phyloP scores from a whole-genome alignment of 2,888 invertebrate species.

The Dicycla oo region DNA sequence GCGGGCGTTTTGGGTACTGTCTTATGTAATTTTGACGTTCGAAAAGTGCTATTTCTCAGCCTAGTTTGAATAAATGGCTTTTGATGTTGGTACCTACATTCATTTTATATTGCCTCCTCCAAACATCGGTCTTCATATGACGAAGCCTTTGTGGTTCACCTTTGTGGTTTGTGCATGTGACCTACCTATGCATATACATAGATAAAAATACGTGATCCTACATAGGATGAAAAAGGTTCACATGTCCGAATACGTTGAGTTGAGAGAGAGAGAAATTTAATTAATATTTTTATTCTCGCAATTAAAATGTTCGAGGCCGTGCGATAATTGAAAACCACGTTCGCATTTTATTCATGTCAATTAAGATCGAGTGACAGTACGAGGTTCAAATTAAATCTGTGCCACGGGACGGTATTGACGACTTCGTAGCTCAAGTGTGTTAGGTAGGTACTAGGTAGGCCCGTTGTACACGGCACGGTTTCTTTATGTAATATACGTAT shows the following conservation, averaged over 20 bases:
- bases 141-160: constrained; percentile 24
- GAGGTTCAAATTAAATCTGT: constrained; percentile 42
- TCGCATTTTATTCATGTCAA: constrained; percentile 50
- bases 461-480: not conserved
- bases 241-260: constrained; percentile 30
- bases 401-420: not conserved
- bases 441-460: not conserved
- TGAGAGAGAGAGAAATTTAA: too few relatives aligned
- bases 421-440: too few relatives aligned
- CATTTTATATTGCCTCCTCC: not conserved
- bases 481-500: too few relatives aligned
- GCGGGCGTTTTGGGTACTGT: too few relatives aligned
- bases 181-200: not conserved
- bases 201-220: not conserved
- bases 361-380: constrained; percentile 47
- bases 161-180: not conserved
- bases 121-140: not conserved
- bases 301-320: constrained; percentile 51
- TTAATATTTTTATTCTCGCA: constrained; percentile 49
- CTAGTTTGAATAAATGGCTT: too few relatives aligned
- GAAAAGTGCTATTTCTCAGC: too few relatives aligned
- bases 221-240: constrained; percentile 40
- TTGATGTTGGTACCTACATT: too few relatives aligned
- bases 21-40: too few relatives aligned
- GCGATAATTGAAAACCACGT: constrained; percentile 55